A percentile compares a stretch with the other conserved stretches of the same genome.
Conservation (phyloP, 2,888 invertebrate genomes). For the Eupithecia insigniata region DNA sequence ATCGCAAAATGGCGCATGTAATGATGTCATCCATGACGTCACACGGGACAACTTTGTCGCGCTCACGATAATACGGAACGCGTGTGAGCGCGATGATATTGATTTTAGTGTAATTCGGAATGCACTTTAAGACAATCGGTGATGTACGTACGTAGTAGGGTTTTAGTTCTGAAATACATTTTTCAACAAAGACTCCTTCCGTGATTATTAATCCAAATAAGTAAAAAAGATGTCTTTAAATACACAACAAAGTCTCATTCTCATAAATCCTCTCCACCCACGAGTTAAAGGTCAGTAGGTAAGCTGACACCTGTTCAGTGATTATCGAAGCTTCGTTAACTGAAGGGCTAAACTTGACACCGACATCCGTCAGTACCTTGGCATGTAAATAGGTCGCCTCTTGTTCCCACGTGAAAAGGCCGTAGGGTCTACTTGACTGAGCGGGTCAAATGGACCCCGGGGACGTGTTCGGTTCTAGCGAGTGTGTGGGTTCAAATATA, state of each 20-base stretch:
- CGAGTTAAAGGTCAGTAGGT: slow-evolving; percentile 2
- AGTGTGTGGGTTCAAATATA: background rate
- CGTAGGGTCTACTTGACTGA: slow-evolving; percentile 2
- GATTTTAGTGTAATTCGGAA: too few relatives aligned
- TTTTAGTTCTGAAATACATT: background rate
- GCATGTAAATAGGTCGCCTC: background rate
- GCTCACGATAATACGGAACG: too few relatives aligned
- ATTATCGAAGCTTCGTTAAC: slow-evolving; percentile 7
- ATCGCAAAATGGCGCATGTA: too few relatives aligned
- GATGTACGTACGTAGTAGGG: background rate
- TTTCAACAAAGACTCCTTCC: background rate
- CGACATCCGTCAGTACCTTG: background rate
- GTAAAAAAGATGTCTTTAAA: background rate
- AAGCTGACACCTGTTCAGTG: background rate
- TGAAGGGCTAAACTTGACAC: slow-evolving; percentile 6
- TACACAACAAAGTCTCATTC: background rate
- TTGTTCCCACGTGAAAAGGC: slow-evolving; percentile 7
- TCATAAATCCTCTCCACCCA: background rate
- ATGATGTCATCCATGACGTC: too few relatives aligned
- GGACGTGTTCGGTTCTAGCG: slow-evolving; percentile 14
- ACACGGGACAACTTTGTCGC: too few relatives aligned
- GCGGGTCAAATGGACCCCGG: slow-evolving; percentile 21
- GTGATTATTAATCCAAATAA: background rate
- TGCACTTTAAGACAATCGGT: too few relatives aligned
- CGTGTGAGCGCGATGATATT: too few relatives aligned